These are phyloP conservation scores for Alcis repandata DNA, from an alignment of 2,888 invertebrate species.

Conservation along the genomic window DNA sequence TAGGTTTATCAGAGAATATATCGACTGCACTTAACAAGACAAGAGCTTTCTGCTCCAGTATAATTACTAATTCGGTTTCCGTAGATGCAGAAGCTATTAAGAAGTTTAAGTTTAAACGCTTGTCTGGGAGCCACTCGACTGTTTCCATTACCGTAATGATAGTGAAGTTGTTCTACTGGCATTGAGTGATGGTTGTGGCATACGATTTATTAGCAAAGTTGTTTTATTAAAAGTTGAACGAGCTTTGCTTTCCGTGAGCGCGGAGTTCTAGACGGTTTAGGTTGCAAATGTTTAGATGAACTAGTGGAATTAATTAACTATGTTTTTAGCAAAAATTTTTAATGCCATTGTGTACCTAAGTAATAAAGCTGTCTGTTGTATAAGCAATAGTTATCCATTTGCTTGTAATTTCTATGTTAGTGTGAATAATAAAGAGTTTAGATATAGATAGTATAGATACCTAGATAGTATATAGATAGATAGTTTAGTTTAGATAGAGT, in stretches of 20 bases:
- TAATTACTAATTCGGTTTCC: slow-evolving; percentile 45
- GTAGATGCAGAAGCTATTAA: slow-evolving; percentile 53
- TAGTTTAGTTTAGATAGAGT: too few relatives aligned
- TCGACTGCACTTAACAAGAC: slow-evolving; percentile 17
- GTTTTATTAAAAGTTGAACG: slow-evolving; percentile 20
- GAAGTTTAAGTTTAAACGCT: slow-evolving; percentile 53
- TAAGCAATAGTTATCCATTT: too few relatives aligned
- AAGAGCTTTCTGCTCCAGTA: slow-evolving; percentile 7
- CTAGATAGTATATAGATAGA: too few relatives aligned
- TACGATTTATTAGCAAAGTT: slow-evolving; percentile 31
- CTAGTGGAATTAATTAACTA: too few relatives aligned
- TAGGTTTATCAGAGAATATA: slow-evolving; percentile 4
- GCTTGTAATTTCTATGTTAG: too few relatives aligned
- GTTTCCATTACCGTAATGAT: slow-evolving; percentile 54
- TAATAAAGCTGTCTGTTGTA: too few relatives aligned
- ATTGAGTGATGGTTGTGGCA: slow-evolving; percentile 27
- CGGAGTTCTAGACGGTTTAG: background rate
- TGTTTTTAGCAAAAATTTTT: too few relatives aligned
- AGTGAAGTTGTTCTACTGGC: slow-evolving; percentile 43
- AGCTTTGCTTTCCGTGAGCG: background rate
- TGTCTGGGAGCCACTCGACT: slow-evolving; percentile 44
- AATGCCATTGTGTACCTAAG: too few relatives aligned
- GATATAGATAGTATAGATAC: too few relatives aligned
- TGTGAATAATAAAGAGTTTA: too few relatives aligned
- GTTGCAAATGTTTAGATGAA: background rate